Conservation (phyloP, 2,797 vertebrate genomes). For the Hypotaenidia okinawae region DNA sequence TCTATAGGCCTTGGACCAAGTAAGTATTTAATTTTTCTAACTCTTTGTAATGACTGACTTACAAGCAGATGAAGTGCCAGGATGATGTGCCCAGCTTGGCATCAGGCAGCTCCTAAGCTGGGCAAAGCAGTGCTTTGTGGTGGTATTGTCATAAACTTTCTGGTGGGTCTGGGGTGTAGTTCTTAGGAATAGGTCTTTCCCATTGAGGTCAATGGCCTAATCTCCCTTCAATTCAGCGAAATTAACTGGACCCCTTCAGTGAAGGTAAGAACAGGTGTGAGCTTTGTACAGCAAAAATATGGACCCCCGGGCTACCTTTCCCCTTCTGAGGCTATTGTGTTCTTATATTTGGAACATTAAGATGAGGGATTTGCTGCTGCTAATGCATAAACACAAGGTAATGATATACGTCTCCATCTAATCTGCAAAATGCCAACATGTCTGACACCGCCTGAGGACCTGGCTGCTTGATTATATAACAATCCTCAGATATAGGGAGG, state of each 20-base stretch:
- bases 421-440: not conserved
- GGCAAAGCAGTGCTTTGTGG: not conserved
- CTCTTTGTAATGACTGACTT: not conserved
- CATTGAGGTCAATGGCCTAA: not conserved
- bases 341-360: not conserved
- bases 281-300: not conserved
- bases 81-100: not conserved
- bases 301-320: not conserved
- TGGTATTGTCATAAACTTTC: not conserved
- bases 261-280: not conserved
- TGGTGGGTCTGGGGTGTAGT: not conserved
- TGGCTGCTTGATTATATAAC: not conserved
- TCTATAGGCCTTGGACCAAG: slow-evolving; percentile 96
- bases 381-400: not conserved
- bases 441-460: not conserved
- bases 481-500: not conserved
- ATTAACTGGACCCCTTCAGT: not conserved
- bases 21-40: slow-evolving; percentile 79
- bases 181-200: not conserved
- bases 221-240: not conserved
- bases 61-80: not conserved
- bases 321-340: not conserved
- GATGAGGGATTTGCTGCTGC: not conserved
- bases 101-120: not conserved
- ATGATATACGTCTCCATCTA: not conserved